Base-by-base conservation (phyloP, 2,113 vertebrate genomes). In the Hippocampus zosterae region DNA sequence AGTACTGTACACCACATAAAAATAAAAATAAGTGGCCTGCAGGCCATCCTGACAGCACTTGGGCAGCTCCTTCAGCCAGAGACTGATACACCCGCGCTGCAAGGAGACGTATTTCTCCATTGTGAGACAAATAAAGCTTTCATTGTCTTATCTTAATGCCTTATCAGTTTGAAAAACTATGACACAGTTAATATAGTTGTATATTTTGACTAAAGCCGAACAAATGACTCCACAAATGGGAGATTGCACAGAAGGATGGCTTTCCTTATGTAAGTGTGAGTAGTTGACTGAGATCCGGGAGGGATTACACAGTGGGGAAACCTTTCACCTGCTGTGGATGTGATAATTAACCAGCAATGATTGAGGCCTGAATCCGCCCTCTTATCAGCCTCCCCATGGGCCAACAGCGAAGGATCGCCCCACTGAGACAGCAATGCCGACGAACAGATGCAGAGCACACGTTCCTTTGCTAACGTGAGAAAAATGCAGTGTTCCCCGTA, bases 281-380 rank as follows among this genome's bases (percentile, higher is more conserved):
- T 59, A 67, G 65, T 64, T 80, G 55, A 73, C 71, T 10, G 65
- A 73, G 71, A 75, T 80, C 71, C 75, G 56, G 57, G 79, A 65
- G 79, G 83, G 71, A 85, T 44, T 59, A 75, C 61, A 55, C 55
- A 75, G 67, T 53, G 52, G 70, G 72, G 74, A 73, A 77, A 65
- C 77, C 78, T 78, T 77, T 85, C 84, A 86, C 83, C 80, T 88
- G 81, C 57, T 77, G 57, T 74, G 79, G 80, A 88, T 82, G 83
- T 75, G 85, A 84, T 89, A 91, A 91, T 91, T 90, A 92, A 88
- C 80, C 79, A 77, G 84, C 68, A 76, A 77, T 87, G 88, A 91
- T 86, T 86, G 84, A 85, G 89, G 82, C 86, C 85, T 73, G 68
- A 84, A 82, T 84, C 81, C 80, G 81, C 76, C 70, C 64, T 74